Evolutionary conservation across 2,113 vertebrate genomes (phyloP).

Genomic region (Aldabrachelys gigantea): DNA sequence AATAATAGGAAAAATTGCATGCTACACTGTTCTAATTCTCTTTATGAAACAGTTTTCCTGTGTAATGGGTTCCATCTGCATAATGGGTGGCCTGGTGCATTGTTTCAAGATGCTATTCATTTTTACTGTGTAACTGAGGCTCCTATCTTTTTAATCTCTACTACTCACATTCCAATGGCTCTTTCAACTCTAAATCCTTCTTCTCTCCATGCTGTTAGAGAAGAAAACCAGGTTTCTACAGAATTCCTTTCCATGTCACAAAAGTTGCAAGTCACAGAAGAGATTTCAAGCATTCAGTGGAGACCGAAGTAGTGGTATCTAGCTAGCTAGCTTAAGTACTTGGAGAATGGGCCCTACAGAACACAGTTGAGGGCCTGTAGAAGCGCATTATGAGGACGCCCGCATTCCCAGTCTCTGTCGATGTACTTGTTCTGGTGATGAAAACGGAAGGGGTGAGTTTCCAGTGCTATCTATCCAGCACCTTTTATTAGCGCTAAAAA

Average conservation of each 20-base stretch:
- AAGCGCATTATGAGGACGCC: not conserved
- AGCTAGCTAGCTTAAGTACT: not conserved
- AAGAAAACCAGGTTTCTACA: not conserved
- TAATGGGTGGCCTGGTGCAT: not conserved
- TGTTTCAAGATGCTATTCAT: not conserved
- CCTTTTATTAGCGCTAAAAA: not conserved
- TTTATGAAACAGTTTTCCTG: not conserved
- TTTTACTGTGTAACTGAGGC: not conserved
- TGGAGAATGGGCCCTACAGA: not conserved
- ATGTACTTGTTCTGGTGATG: not conserved
- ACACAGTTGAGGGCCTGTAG: not conserved
- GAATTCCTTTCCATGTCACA: not conserved
- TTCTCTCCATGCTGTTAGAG: not conserved
- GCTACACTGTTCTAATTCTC: not conserved
- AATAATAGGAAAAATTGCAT: not conserved
- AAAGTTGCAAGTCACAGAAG: not conserved
- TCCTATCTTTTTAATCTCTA: not conserved
- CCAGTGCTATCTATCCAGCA: not conserved
- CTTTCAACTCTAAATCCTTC: not conserved
- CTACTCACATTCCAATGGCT: not conserved
- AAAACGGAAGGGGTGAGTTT: not conserved
- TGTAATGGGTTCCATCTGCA: not conserved
- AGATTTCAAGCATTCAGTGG: not conserved
- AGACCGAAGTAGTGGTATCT: not conserved
- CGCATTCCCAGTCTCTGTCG: not conserved